These are phyloP conservation scores for Orius laevigatus DNA, from an alignment of 1,140 invertebrate species.

Conservation along the genomic window DNA sequence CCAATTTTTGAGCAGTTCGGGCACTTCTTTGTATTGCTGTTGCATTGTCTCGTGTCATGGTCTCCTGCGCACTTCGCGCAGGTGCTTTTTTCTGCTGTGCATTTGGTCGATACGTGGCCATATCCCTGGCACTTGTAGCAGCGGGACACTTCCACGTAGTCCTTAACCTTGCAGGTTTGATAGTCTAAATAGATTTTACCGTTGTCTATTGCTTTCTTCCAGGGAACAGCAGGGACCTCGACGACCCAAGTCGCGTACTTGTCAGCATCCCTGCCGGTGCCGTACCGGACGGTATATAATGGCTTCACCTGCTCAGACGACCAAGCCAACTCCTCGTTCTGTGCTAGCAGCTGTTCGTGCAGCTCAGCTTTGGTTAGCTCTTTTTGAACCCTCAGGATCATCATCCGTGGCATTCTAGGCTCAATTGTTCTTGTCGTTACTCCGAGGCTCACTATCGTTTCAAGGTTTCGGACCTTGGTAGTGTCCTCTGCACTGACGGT, in stretches of 20 bases:
- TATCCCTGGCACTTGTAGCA: slow-evolving; percentile 14
- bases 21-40: background rate
- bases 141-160: slow-evolving; percentile 7
- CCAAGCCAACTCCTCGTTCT: background rate
- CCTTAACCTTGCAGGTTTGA: background rate
- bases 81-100: background rate
- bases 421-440: background rate
- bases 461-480: background rate
- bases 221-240: background rate
- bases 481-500: background rate
- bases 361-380: background rate
- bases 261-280: background rate
- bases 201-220: background rate
- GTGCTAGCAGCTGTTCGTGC: background rate
- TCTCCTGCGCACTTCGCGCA: slow-evolving; percentile 6
- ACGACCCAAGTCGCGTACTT: background rate
- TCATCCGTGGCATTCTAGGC: background rate
- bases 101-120: slow-evolving; percentile 10
- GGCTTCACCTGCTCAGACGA: background rate
- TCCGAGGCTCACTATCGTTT: background rate
- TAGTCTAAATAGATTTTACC: slow-evolving; percentile 1
- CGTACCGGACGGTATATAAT: background rate
- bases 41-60: background rate
- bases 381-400: background rate
- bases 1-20: background rate